A percentile compares a stretch with the other conserved stretches of the same genome.
Evolutionary conservation across 1,140 invertebrate species (phyloP).

Genomic region (Harpegnathos saltator): DNA sequence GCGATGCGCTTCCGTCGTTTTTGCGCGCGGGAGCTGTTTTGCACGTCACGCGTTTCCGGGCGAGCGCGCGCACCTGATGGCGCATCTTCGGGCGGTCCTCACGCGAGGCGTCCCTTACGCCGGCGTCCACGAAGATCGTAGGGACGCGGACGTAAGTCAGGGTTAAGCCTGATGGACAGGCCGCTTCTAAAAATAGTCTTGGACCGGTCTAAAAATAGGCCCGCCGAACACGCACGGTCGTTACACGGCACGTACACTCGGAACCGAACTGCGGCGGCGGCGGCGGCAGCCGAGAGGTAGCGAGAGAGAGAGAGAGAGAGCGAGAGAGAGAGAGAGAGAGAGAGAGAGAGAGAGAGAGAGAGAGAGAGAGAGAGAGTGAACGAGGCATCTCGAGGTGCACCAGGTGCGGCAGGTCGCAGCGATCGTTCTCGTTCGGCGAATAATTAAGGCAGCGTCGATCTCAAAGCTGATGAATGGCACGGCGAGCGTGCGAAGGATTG

Average conservation of each 20-base stretch:
- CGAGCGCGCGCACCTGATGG: constrained; percentile 28
- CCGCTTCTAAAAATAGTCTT: constrained; percentile 78
- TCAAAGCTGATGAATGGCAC: constrained; percentile 61
- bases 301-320: no score
- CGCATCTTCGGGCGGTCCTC: constrained; percentile 32
- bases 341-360: no score
- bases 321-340: no score
- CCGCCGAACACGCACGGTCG: constrained; percentile 50
- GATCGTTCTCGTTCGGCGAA: constrained; percentile 57
- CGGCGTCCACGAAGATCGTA: constrained; percentile 61
- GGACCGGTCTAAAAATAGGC: constrained; percentile 81
- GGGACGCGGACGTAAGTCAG: constrained; percentile 78
- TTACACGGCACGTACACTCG: constrained; percentile 36
- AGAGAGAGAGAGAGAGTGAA: no score
- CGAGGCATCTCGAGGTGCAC: constrained; percentile 65
- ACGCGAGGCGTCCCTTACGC: constrained; percentile 14
- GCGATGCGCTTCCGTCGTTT: no score
- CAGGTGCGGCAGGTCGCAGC: constrained; percentile 11
- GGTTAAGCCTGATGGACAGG: constrained; percentile 78
- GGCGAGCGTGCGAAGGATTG: constrained; percentile 29
- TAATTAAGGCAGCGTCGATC: constrained; percentile 24
- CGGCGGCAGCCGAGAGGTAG: constrained; percentile 57
- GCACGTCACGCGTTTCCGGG: constrained; percentile 2
- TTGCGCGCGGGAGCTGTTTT: no score
- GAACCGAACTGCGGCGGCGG: constrained; percentile 13